Percentiles rank a stretch among this genome's conserved stretches.
phyloP scores from a whole-genome alignment of 1,140 invertebrate genomes.

The Antheraea mylitta region DNA sequence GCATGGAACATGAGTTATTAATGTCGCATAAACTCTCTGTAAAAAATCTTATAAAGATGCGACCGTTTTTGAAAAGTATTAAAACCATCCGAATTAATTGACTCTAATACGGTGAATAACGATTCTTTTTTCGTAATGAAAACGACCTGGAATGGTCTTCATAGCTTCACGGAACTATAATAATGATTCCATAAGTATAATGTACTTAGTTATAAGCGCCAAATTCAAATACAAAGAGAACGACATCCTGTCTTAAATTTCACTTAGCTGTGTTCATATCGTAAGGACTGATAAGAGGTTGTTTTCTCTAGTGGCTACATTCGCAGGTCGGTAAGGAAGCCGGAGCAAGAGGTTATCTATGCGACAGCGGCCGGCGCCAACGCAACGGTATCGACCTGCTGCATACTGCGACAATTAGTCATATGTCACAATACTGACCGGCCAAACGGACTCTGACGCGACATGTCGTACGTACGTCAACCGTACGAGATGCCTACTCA shows the following conservation, averaged over 20 bases:
- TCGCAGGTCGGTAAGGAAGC: constrained; percentile 9
- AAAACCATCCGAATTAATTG: too few relatives aligned
- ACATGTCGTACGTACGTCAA: background rate
- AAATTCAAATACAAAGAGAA: background rate
- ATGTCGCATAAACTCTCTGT: too few relatives aligned
- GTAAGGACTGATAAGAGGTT: background rate
- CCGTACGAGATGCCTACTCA: background rate
- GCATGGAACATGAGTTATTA: too few relatives aligned
- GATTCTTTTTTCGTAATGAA: too few relatives aligned
- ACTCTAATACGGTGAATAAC: too few relatives aligned
- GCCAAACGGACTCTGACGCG: background rate
- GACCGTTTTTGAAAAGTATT: too few relatives aligned
- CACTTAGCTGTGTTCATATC: background rate
- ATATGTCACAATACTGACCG: constrained; percentile 9
- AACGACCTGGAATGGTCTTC: too few relatives aligned
- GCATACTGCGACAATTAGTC: constrained; percentile 37
- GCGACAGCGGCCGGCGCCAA: constrained; percentile 6
- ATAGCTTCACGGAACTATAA: too few relatives aligned
- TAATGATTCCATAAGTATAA: too few relatives aligned
- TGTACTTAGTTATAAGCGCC: too few relatives aligned
- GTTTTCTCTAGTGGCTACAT: background rate
- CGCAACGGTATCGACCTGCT: background rate
- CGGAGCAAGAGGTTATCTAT: constrained; percentile 10
- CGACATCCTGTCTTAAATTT: background rate
- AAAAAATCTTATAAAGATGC: too few relatives aligned